Evolutionary conservation across 2,888 invertebrate species (phyloP).

Genomic region (Endotricha flammealis): DNA sequence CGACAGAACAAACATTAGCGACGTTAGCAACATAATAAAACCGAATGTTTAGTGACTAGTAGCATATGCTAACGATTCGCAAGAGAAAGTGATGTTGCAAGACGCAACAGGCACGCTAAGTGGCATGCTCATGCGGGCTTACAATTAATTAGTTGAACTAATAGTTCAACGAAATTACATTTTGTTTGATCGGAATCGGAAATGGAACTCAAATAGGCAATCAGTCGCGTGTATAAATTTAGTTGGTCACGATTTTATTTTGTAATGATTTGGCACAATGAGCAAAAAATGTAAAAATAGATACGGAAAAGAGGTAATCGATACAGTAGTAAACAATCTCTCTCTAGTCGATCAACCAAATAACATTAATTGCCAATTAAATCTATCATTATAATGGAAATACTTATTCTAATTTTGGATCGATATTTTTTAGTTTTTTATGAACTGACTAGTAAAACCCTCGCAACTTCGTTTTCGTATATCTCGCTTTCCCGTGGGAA

Average conservation of each 20-base stretch:
- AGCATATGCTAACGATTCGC: conserved; percentile 37
- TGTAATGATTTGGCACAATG: conserved; percentile 11
- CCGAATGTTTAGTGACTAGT: conserved; percentile 21
- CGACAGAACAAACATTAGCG: conserved; percentile 16
- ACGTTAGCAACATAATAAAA: conserved; percentile 10
- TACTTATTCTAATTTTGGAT: too few relatives aligned
- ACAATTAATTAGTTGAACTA: conserved; percentile 13
- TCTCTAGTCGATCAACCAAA: too few relatives aligned
- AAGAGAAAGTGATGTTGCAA: conserved; percentile 71
- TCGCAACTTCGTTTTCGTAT: too few relatives aligned
- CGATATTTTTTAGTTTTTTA: too few relatives aligned
- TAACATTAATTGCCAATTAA: too few relatives aligned
- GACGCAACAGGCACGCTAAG: conserved; percentile 27
- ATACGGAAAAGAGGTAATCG: too few relatives aligned
- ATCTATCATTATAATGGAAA: too few relatives aligned
- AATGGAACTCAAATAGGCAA: conserved; percentile 4
- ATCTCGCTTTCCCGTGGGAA: too few relatives aligned
- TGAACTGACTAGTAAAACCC: too few relatives aligned
- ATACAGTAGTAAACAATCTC: too few relatives aligned
- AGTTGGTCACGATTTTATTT: conserved; percentile 12
- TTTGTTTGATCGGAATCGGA: conserved; percentile 10
- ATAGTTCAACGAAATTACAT: neutral
- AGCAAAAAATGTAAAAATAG: conserved; percentile 11
- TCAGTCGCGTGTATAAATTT: conserved; percentile 10
- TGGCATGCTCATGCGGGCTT: conserved; percentile 24